A percentile compares a stretch with the other conserved stretches of the same genome.
Conservation (phyloP, 2,888 invertebrate genomes). For the Pedicia rivosa region DNA sequence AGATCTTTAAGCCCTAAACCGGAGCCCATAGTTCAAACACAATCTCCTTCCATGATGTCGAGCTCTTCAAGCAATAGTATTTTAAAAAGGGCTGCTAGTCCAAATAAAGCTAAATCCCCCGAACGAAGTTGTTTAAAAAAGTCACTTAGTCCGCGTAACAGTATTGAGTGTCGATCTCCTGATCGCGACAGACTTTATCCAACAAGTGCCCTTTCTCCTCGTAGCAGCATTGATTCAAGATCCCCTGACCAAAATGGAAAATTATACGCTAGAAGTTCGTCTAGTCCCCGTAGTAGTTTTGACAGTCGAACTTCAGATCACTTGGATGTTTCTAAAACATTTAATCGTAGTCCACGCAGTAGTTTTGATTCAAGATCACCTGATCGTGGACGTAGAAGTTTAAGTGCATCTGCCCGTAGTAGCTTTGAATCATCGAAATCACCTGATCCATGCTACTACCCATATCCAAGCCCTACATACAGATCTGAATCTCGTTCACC, state of each 20-base stretch:
- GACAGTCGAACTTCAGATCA: slow-evolving; percentile 27
- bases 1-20: slow-evolving; percentile 20
- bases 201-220: slow-evolving; percentile 19
- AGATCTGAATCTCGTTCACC: slow-evolving; percentile 19
- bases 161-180: slow-evolving; percentile 25
- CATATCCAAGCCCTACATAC: slow-evolving; percentile 28
- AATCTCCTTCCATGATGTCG: neutral
- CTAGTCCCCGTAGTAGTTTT: slow-evolving; percentile 26
- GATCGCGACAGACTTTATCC: slow-evolving; percentile 16
- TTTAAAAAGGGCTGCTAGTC: slow-evolving; percentile 24
- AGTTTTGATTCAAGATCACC: slow-evolving; percentile 23
- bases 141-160: slow-evolving; percentile 20
- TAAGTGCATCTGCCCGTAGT: slow-evolving; percentile 24
- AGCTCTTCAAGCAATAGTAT: slow-evolving; percentile 14
- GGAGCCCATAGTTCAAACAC: neutral
- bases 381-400: slow-evolving; percentile 25
- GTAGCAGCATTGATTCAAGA: slow-evolving; percentile 26
- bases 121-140: slow-evolving; percentile 29
- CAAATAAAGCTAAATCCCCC: slow-evolving; percentile 27
- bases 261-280: slow-evolving; percentile 10
- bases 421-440: slow-evolving; percentile 24
- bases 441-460: slow-evolving; percentile 25
- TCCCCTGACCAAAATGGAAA: slow-evolving; percentile 23
- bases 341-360: slow-evolving; percentile 19
- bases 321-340: slow-evolving; percentile 20